Evolutionary conservation across 53 echinoderm and acorn worm species (phyloP).

Genomic region (Pentamera pediparva): DNA sequence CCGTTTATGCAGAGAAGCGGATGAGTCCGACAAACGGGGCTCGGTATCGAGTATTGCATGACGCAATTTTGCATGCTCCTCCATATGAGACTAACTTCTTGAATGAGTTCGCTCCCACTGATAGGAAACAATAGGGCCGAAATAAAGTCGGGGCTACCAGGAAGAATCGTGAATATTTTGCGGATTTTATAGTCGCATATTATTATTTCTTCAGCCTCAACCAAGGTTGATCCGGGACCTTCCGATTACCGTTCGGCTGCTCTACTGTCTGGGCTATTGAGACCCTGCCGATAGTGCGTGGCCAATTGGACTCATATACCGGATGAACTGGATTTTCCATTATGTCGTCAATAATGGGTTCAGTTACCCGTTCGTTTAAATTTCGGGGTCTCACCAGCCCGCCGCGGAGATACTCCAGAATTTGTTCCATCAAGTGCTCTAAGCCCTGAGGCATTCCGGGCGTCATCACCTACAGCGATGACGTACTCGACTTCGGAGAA

Average conservation of each 20-base stretch:
- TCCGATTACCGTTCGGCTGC: too few species aligned
- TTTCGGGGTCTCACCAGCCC: constrained; percentile 23
- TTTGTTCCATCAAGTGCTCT: background rate
- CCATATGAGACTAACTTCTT: constrained; percentile 39
- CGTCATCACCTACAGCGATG: constrained; percentile 4
- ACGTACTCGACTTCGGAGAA: constrained; percentile 19
- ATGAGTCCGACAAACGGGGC: constrained; percentile 40
- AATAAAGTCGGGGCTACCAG: too few species aligned
- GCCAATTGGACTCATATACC: too few species aligned
- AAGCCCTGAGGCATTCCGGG: background rate
- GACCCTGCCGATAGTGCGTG: too few species aligned
- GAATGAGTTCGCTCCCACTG: constrained; percentile 38
- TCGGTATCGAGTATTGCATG: constrained; percentile 27
- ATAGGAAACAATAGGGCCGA: constrained; percentile 19
- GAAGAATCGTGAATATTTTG: too few species aligned
- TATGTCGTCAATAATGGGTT: too few species aligned
- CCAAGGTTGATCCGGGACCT: too few species aligned
- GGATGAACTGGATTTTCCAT: too few species aligned
- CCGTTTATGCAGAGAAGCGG: constrained; percentile 10
- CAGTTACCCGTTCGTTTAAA: too few species aligned
- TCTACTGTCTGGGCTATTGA: too few species aligned
- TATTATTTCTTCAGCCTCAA: too few species aligned
- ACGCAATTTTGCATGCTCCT: constrained; percentile 17
- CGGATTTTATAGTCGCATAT: too few species aligned
- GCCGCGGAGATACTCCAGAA: constrained; percentile 35